These are phyloP conservation scores for Geopemphigus sp. DNA, from an alignment of 1,140 invertebrate genomes.

Conservation along the genomic window DNA sequence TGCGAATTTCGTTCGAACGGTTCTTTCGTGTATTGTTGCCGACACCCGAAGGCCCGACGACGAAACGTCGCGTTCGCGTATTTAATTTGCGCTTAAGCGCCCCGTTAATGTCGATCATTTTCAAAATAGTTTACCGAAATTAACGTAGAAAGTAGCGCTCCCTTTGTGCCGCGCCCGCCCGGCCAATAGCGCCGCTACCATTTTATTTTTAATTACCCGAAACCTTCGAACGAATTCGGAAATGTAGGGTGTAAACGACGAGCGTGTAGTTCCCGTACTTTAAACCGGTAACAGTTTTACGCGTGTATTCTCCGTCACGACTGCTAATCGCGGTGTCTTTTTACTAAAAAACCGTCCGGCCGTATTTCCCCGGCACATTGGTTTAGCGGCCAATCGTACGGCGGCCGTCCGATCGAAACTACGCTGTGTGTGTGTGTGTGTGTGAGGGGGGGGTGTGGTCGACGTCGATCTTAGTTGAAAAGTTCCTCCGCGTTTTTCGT, in stretches of 20 bases:
- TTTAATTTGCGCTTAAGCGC: background rate
- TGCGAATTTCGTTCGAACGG: background rate
- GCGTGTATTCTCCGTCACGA: background rate
- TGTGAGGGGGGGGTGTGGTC: too few relatives aligned
- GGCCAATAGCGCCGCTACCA: background rate
- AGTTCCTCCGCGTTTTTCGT: too few relatives aligned
- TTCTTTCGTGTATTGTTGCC: background rate
- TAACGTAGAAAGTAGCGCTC: constrained; percentile 1
- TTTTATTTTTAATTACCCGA: constrained; percentile 4
- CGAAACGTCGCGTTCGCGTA: background rate
- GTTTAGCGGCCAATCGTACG: too few relatives aligned
- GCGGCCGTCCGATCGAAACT: too few relatives aligned
- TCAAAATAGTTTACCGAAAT: background rate
- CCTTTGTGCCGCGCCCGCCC: background rate
- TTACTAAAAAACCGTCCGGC: too few relatives aligned
- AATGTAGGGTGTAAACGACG: background rate
- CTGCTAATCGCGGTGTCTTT: background rate
- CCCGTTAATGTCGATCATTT: constrained; percentile 33
- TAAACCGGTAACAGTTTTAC: background rate
- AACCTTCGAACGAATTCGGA: background rate
- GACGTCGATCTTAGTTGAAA: too few relatives aligned
- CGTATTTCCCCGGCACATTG: too few relatives aligned
- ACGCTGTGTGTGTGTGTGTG: background rate
- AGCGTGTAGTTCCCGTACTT: background rate
- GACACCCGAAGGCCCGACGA: background rate